These are phyloP conservation scores for Morpho deidamia DNA, from an alignment of 2,888 invertebrate genomes.

Conservation along the genomic window DNA sequence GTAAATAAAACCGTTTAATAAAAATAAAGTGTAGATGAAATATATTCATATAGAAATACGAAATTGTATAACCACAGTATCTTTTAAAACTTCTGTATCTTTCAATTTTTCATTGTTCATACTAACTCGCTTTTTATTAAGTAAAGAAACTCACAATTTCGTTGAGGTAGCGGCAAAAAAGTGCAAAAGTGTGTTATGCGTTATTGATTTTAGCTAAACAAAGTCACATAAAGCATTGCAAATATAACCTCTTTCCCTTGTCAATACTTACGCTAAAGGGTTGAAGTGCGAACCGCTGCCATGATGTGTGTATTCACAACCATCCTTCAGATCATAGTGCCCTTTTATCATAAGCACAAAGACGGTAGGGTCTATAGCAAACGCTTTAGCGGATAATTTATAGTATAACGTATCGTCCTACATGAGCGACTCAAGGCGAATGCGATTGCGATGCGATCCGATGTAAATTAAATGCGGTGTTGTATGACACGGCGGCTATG, in stretches of 20 bases:
- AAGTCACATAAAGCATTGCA: constrained; percentile 13
- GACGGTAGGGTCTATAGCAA: constrained; percentile 20
- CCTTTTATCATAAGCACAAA: constrained; percentile 48
- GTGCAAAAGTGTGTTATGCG: constrained; percentile 1
- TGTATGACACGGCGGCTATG: too few species aligned
- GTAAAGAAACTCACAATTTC: neutral
- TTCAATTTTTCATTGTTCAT: too few species aligned
- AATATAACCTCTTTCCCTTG: constrained; percentile 18
- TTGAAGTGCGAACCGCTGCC: constrained; percentile 27
- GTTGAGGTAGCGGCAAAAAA: neutral
- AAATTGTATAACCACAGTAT: too few species aligned
- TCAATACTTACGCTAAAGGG: constrained; percentile 22
- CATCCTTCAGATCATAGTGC: constrained; percentile 36
- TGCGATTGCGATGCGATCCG: too few species aligned
- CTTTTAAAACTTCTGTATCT: too few species aligned
- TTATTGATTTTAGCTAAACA: neutral
- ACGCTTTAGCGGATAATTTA: constrained; percentile 8
- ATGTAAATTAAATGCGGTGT: too few species aligned
- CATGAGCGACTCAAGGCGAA: too few species aligned
- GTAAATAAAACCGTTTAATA: too few species aligned
- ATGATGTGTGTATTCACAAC: constrained; percentile 29
- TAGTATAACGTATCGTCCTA: too few species aligned
- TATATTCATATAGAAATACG: too few species aligned
- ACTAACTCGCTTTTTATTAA: neutral
- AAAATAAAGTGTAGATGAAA: too few species aligned